These are phyloP conservation scores for Eupithecia subumbrata DNA, from an alignment of 2,888 invertebrate species.

Conservation along the genomic window DNA sequence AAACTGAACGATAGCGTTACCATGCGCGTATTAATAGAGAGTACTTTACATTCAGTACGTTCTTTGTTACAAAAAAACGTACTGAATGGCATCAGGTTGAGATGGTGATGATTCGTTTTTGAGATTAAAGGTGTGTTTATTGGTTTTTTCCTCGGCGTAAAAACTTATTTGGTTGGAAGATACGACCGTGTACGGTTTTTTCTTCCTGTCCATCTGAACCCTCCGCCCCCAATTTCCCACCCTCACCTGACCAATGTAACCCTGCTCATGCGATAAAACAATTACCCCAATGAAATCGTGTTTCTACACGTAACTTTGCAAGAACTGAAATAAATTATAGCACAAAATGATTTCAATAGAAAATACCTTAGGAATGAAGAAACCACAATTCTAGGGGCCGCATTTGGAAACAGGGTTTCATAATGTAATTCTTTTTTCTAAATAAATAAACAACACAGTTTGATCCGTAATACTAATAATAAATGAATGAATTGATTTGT, in stretches of 20 bases:
- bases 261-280: slow-evolving; percentile 82
- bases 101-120: background rate
- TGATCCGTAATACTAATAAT: background rate
- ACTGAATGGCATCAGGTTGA: background rate
- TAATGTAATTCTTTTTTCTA: background rate
- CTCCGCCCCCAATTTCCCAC: slow-evolving; percentile 40
- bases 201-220: slow-evolving; percentile 71
- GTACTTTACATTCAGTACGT: no score
- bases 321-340: slow-evolving; percentile 36
- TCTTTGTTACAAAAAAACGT: background rate
- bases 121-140: background rate
- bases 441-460: background rate
- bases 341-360: slow-evolving; percentile 28
- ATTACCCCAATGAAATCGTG: slow-evolving; percentile 76
- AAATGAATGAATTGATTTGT: background rate
- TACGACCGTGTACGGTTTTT: slow-evolving; percentile 45
- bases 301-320: slow-evolving; percentile 55
- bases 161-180: background rate
- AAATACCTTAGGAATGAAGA: slow-evolving; percentile 13
- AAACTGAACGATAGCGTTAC: background rate
- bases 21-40: background rate
- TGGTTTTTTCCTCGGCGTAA: background rate
- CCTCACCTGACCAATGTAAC: slow-evolving; percentile 63
- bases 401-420: background rate
- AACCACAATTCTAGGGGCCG: background rate